These are phyloP conservation scores for Nephrotoma appendiculata DNA, from an alignment of 2,888 invertebrate genomes.

Conservation along the genomic window DNA sequence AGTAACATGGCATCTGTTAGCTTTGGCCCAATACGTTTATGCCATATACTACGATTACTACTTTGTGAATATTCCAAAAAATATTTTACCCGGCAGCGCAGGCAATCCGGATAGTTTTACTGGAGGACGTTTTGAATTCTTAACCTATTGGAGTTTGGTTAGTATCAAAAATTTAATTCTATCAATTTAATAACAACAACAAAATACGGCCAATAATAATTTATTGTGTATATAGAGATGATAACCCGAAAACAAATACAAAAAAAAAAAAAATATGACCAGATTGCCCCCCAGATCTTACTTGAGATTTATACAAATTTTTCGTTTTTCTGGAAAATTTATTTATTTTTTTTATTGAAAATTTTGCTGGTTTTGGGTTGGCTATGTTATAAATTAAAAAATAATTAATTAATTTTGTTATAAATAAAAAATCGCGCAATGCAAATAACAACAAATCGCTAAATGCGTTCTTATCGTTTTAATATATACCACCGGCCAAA, in stretches of 20 bases:
- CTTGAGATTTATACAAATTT: not conserved
- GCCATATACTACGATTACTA: slow-evolving; percentile 37
- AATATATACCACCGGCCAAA: not conserved
- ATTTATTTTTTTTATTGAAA: not conserved
- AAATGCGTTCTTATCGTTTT: not conserved
- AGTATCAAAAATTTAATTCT: slow-evolving; percentile 18
- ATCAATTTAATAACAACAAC: not conserved
- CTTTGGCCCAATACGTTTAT: slow-evolving; percentile 28
- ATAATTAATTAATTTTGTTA: not conserved
- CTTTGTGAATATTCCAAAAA: slow-evolving; percentile 33
- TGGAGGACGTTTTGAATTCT: slow-evolving; percentile 29
- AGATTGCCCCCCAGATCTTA: not conserved
- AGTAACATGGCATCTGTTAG: slow-evolving; percentile 28
- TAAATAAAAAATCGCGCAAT: not conserved
- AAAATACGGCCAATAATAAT: not conserved
- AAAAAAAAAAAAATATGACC: not conserved
- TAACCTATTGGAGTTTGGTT: slow-evolving; percentile 39
- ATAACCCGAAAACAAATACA: not conserved
- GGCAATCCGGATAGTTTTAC: not conserved
- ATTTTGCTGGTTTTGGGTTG: not conserved
- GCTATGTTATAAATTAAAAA: not conserved
- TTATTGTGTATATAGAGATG: not conserved
- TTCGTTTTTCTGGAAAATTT: not conserved
- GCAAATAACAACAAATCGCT: not conserved
- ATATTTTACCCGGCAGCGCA: slow-evolving; percentile 7